Base-by-base conservation (phyloP, 2,888 invertebrate species). In the Stenoptilia bipunctidactyla region DNA sequence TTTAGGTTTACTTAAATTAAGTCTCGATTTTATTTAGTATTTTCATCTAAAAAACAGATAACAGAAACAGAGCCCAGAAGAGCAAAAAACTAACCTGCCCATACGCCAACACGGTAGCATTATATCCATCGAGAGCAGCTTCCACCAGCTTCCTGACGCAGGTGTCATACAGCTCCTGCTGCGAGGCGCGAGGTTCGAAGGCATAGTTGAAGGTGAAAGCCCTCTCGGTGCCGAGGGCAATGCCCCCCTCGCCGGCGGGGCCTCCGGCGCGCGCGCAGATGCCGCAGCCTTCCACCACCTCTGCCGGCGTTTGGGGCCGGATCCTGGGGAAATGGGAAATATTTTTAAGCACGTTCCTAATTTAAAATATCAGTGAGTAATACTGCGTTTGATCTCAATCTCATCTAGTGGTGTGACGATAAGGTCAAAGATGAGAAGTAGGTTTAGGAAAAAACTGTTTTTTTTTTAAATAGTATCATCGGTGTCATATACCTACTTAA, bases 161-260 rank as follows among this genome's bases (percentile, higher is more conserved):
- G 9, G 88, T 88, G 36, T 91, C 88, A 70, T 97, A 99, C 15
- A 99, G 89, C 38, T 85, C 74, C 49, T 73, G 88, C 76, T 97
- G 98, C 39, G 75, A 73, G 34, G 90, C 86, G 41, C 83, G 85
- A 40, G 90, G 91, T 69, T 97, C 96, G 75, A 95, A 98, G 36
- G 98, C 97, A 72, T 92, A 92, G 82, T 99, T 97, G 79, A 95
- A 99, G 15, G 98, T 98, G 83, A 97, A 98, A 36, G 94, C 92
- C 61, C 97, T 94, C 76, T 97, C 97, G 30, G 92, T 90, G 40
- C 97, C 97, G 34, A 98, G 87, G 49, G 94, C 90, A 27, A 98
- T 92, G 66, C 96, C 96, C 0, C 96, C 96, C 57, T 97, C 96
- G 34, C 91, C 93, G 1, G 93, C 91, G 13, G 93, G 90, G 38